Percentiles rank a stretch among this genome's conserved stretches.
Evolutionary conservation across 2,113 vertebrate species (phyloP).

Genomic region (Odontesthes bonariensis): DNA sequence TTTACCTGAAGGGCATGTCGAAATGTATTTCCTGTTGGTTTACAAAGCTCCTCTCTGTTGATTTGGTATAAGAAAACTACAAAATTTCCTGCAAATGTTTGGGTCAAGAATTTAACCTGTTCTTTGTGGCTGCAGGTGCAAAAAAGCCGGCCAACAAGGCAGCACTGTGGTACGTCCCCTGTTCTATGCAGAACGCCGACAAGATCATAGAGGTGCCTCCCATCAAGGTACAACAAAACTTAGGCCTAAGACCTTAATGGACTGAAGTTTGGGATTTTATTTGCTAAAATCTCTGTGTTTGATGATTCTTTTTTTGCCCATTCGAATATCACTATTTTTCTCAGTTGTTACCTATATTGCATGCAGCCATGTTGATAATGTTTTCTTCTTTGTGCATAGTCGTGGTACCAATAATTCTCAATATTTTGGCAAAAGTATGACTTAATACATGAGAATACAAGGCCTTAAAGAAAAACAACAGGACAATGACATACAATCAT

Average conservation of each 20-base stretch:
- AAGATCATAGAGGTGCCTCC: slow-evolving; percentile 93
- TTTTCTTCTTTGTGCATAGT: too few species aligned
- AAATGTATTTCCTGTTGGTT: slow-evolving; percentile 7
- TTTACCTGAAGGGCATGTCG: slow-evolving; percentile 20
- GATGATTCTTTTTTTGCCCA: too few species aligned
- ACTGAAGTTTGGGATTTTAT: background rate
- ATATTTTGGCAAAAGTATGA: background rate
- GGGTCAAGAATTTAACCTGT: slow-evolving; percentile 9
- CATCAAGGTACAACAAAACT: slow-evolving; percentile 86
- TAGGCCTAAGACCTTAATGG: too few species aligned
- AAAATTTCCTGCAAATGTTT: background rate
- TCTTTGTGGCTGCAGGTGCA: slow-evolving; percentile 81
- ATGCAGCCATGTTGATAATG: too few species aligned
- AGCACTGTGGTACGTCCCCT: slow-evolving; percentile 93
- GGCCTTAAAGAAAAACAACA: background rate
- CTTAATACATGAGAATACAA: background rate
- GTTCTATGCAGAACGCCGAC: slow-evolving; percentile 90
- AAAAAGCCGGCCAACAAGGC: slow-evolving; percentile 94
- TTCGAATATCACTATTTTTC: too few species aligned
- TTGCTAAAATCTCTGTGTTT: too few species aligned
- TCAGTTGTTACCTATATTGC: too few species aligned
- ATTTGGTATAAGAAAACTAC: background rate
- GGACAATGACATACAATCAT: background rate
- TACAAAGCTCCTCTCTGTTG: background rate
- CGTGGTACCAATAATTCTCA: too few species aligned